Evolutionary conservation across 2,113 vertebrate species (phyloP).

Genomic region (Pogonocichla stellata): DNA sequence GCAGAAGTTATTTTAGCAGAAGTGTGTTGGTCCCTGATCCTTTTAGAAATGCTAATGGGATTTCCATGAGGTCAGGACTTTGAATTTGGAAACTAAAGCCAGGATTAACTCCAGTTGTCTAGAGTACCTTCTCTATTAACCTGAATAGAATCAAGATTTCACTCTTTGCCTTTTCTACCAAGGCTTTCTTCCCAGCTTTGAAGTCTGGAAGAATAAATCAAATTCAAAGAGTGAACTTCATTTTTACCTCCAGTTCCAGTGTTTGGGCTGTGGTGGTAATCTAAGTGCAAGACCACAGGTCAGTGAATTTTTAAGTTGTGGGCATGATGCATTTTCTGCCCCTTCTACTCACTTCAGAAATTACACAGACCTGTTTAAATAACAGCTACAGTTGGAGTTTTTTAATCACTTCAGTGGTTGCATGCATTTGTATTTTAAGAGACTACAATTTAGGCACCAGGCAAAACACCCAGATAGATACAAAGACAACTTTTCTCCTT

Average conservation of each 20-base stretch:
- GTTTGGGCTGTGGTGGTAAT: not conserved
- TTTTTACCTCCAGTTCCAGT: not conserved
- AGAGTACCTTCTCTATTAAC: not conserved
- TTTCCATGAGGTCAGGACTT: not conserved
- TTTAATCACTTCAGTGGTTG: not conserved
- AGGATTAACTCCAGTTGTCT: not conserved
- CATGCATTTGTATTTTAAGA: not conserved
- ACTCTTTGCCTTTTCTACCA: not conserved
- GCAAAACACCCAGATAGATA: not conserved
- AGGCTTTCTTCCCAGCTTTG: not conserved
- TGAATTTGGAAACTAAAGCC: not conserved
- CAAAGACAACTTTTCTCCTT: not conserved
- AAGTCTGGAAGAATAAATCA: not conserved
- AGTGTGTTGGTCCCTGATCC: fast-evolving
- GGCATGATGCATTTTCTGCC: not conserved
- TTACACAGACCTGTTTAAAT: not conserved
- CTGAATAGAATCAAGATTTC: not conserved
- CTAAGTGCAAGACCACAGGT: not conserved
- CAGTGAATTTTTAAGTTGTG: not conserved
- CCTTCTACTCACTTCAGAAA: not conserved
- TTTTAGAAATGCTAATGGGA: not conserved
- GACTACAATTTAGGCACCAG: not conserved
- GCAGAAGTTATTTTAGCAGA: not conserved
- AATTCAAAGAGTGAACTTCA: not conserved
- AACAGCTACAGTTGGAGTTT: not conserved